Base-by-base conservation (phyloP, 2,888 invertebrate species). In the Drosophila anceps region DNA sequence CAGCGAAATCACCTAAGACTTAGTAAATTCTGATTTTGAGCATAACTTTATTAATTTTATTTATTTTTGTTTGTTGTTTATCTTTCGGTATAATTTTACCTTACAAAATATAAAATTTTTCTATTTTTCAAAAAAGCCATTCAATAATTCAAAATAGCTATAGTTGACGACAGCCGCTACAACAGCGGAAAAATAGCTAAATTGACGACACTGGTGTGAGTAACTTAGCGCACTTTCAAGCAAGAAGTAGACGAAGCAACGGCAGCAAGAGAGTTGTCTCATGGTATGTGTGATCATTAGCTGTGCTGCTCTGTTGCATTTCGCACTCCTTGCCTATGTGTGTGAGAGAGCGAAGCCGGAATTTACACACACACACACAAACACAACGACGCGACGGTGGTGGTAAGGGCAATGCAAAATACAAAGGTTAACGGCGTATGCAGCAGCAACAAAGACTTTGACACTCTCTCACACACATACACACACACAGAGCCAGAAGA, bases 361-460 rank as follows among this genome's bases (percentile, higher is more conserved):
- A 55, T 29, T 54, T 39, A 37, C 33, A 60, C 9, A 51, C n/a
- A 31, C 24, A 24, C 10, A 48, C 9, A 46, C 43, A 43, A 33
- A 2, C 29, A 20, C 6, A 10, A 9, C 27, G 35, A 59, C 15
- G 8, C 24, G 27, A 27, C 18, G 37, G 15, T 37, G 37, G 8
- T 13, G 58, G n/a, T 13, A n/a, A 29, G 53, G 37, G 43, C 50
- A 48, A 57, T 69, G 62, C 69, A 67, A 69, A 53, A 62, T 63
- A 51, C 55, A 71, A 65, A 53, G 58, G 55, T 46, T 55, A 78
- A 62, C 50, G 58, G 58, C 48, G 57, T 63, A 33, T 48, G 62
- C 39, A 50, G 41, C 53, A 65, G 41, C 59, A 41, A 54, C 24
- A 54, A 63, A 72, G 59, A 46, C 67, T 59, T 67, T 59, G 46